Evolutionary conservation across 2,888 invertebrate genomes (phyloP).

Genomic region (Hypomecis atomaria): DNA sequence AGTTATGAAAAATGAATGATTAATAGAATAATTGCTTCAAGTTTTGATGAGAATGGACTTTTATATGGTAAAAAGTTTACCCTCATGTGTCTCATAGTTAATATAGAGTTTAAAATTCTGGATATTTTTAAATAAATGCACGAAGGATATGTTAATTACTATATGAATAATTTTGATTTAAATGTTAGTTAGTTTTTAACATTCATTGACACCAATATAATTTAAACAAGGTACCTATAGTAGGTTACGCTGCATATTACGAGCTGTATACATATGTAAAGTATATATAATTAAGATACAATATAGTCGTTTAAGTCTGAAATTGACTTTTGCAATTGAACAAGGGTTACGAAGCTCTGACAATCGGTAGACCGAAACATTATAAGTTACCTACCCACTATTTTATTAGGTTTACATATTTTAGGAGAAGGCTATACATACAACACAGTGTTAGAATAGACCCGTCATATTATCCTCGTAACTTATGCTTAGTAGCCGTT

Average conservation of each 20-base stretch:
- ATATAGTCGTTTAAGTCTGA: neutral
- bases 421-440: too few species aligned
- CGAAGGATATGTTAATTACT: constrained; percentile 17
- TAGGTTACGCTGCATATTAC: too few species aligned
- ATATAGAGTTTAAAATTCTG: constrained; percentile 3
- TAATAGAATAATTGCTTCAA: neutral
- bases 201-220: constrained; percentile 1
- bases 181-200: neutral
- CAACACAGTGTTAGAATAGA: too few species aligned
- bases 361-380: constrained; percentile 1
- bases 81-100: constrained; percentile 24
- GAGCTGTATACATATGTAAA: neutral
- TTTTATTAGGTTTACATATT: neutral
- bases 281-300: neutral
- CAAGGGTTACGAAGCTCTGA: neutral
- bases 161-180: constrained; percentile 8
- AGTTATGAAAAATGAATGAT: too few species aligned
- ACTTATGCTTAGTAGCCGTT: too few species aligned
- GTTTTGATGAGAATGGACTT: constrained; percentile 3
- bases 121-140: constrained; percentile 8
- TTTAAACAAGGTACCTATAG: neutral
- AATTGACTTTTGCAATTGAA: constrained; percentile 6
- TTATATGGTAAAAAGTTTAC: constrained; percentile 22
- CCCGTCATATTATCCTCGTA: too few species aligned
- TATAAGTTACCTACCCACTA: neutral